Conservation (phyloP, 2,888 invertebrate species). For the Trissoscelio sp. region DNA sequence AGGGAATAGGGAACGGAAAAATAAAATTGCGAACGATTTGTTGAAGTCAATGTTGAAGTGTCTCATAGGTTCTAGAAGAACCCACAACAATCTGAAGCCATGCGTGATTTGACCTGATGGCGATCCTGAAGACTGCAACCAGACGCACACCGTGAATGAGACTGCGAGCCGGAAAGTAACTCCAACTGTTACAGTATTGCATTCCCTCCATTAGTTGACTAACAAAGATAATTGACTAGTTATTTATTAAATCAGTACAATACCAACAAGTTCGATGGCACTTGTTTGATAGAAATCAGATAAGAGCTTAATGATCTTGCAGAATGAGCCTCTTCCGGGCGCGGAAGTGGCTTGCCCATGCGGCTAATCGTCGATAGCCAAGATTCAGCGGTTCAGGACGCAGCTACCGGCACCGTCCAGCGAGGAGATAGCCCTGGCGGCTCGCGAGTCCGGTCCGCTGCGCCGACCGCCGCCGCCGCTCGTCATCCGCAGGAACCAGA, state of each 20-base stretch:
- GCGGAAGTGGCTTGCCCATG: conserved; percentile 23
- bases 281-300: too few relatives aligned
- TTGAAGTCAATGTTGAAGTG: too few relatives aligned
- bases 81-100: too few relatives aligned
- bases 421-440: conserved; percentile 75
- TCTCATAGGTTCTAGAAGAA: too few relatives aligned
- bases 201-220: conserved; percentile 81
- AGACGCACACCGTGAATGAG: conserved; percentile 69
- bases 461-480: conserved; percentile 79
- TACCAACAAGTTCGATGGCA: conserved; percentile 46
- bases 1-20: too few relatives aligned
- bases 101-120: too few relatives aligned
- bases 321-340: conserved; percentile 10
- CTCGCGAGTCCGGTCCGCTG: conserved; percentile 68
- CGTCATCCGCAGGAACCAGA: conserved; percentile 79
- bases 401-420: conserved; percentile 75
- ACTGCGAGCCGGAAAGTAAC: conserved; percentile 77
- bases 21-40: too few relatives aligned
- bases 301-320: conserved; percentile 36
- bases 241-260: too few relatives aligned
- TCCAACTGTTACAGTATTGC: conserved; percentile 75
- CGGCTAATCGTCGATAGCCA: conserved; percentile 5
- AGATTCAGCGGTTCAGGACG: conserved; percentile 74
- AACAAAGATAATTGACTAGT: too few relatives aligned
- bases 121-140: background rate